A percentile compares a stretch with the other conserved stretches of the same genome.
These are phyloP conservation scores for Patella depressa DNA, from an alignment of 2,888 invertebrate species.

Conservation along the genomic window DNA sequence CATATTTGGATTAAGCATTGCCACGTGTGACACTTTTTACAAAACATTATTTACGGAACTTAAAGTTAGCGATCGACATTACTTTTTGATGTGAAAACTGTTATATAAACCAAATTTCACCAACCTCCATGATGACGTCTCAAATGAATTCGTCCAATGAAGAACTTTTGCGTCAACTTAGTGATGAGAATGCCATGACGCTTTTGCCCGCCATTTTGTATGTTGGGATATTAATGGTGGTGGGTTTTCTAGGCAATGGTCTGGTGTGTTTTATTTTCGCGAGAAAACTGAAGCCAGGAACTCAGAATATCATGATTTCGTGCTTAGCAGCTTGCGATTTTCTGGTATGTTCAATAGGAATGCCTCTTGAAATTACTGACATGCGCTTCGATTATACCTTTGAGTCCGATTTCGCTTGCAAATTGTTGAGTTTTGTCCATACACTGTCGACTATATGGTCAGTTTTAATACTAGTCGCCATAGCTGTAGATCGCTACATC, in stretches of 20 bases:
- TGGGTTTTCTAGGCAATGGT: conserved; percentile 52
- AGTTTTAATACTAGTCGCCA: conserved; percentile 51
- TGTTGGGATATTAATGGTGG: conserved; percentile 39
- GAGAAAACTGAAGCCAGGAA: conserved; percentile 39
- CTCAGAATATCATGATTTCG: conserved; percentile 50
- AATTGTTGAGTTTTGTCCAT: conserved; percentile 41
- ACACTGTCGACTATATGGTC: conserved; percentile 52
- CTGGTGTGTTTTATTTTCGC: conserved; percentile 51
- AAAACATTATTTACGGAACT: too few species aligned
- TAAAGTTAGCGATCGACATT: too few species aligned
- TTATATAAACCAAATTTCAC: too few species aligned
- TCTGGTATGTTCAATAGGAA: conserved; percentile 46
- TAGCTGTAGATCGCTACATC: conserved; percentile 55
- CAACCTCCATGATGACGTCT: too few species aligned
- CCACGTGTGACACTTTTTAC: too few species aligned
- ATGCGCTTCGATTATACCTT: conserved; percentile 49
- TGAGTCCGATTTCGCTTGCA: conserved; percentile 47
- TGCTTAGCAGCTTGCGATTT: conserved; percentile 51
- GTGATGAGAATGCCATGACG: conserved; percentile 27
- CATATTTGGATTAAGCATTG: too few species aligned
- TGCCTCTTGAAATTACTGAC: conserved; percentile 57
- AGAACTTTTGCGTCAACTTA: conserved; percentile 25
- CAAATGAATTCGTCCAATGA: too few species aligned
- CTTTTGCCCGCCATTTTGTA: conserved; percentile 34
- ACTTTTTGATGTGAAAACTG: too few species aligned